Percentiles rank a stretch among this genome's conserved stretches.
These are phyloP conservation scores for Rhynchonycteris naso DNA, from an alignment of 2,797 vertebrate genomes.

Conservation along the genomic window DNA sequence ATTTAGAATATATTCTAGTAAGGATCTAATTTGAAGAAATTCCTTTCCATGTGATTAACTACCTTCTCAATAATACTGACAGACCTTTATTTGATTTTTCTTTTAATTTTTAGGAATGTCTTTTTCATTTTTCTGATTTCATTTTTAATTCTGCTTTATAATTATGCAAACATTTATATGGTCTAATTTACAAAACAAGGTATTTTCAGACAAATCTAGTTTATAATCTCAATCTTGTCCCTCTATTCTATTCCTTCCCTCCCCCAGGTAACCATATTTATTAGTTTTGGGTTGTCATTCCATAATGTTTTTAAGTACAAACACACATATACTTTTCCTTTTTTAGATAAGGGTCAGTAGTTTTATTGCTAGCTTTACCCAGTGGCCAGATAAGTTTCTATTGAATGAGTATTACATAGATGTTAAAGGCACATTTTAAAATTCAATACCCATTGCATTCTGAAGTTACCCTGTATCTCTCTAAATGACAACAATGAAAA, in stretches of 20 bases:
- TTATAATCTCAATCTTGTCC: background rate
- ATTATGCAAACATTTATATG: constrained; percentile 27
- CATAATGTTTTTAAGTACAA: constrained; percentile 21
- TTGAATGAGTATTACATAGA: too few species aligned
- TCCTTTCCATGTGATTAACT: constrained; percentile 8
- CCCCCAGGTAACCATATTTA: background rate
- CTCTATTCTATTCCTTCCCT: background rate
- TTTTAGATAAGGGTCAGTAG: background rate
- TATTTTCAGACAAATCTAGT: background rate
- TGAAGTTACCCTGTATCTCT: too few species aligned
- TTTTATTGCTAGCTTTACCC: too few species aligned
- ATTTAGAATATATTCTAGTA: background rate
- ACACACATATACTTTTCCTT: background rate
- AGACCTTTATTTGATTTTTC: background rate
- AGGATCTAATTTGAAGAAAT: background rate
- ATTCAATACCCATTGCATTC: too few species aligned
- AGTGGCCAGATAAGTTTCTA: too few species aligned
- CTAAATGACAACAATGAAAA: too few species aligned
- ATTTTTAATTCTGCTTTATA: constrained; percentile 38
- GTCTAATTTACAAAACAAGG: constrained; percentile 32
- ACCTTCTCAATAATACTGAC: background rate
- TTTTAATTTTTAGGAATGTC: background rate
- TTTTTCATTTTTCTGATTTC: constrained; percentile 16
- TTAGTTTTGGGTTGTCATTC: background rate
- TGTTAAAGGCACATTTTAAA: too few species aligned